Percentiles rank a stretch among this genome's conserved stretches.
Conservation (phyloP, 2,797 vertebrate genomes). For the Stomatorhinus walkeri region DNA sequence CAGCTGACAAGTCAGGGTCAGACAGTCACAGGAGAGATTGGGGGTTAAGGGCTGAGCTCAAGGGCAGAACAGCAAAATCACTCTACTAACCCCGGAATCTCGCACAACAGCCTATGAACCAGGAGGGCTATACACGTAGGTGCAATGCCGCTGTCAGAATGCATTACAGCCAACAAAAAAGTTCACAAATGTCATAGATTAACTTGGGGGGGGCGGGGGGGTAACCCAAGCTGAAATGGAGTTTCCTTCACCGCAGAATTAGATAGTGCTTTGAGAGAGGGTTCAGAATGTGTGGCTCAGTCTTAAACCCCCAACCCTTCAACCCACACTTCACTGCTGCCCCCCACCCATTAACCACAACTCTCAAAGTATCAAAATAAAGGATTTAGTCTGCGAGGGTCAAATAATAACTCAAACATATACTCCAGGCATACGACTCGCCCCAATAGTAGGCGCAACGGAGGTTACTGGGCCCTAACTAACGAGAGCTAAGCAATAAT, state of each 20-base stretch:
- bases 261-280: background rate
- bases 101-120: background rate
- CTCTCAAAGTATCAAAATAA: constrained; percentile 9
- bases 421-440: background rate
- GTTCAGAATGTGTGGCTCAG: constrained; percentile 26
- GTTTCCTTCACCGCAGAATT: background rate
- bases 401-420: constrained; percentile 34
- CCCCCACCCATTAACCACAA: background rate
- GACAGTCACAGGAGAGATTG: background rate
- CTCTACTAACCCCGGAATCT: background rate
- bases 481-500: constrained; percentile 44
- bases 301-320: constrained; percentile 24
- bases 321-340: constrained; percentile 26
- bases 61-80: background rate
- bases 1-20: background rate
- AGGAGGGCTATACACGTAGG: background rate
- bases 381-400: constrained; percentile 44
- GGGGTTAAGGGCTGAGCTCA: background rate
- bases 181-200: background rate
- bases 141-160: background rate
- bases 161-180: background rate
- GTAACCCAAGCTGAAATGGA: constrained; percentile 15
- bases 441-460: background rate
- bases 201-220: background rate
- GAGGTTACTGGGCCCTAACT: constrained; percentile 44